phyloP scores from a whole-genome alignment of 1,140 invertebrate species.

The Hermatobates lingyangjiaoensis region DNA sequence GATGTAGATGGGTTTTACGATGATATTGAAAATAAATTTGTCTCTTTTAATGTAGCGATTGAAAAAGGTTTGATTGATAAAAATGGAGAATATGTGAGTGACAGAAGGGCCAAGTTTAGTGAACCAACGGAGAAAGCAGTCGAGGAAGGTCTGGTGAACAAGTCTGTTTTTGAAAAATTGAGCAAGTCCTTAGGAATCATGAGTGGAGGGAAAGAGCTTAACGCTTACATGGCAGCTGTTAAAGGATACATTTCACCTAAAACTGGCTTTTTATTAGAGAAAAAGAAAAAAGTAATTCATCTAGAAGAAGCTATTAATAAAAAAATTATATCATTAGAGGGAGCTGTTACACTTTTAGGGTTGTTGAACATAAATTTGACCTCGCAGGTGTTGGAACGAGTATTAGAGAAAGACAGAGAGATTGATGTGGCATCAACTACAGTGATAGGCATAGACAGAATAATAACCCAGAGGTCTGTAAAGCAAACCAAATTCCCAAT shows the following conservation, averaged over 20 bases:
- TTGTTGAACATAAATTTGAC: constrained; percentile 67
- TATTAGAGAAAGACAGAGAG: constrained; percentile 51
- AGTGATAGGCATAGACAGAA: too few species aligned
- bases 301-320: constrained; percentile 69
- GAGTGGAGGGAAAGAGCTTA: constrained; percentile 49
- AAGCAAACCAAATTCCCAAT: too few species aligned
- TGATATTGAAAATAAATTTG: constrained; percentile 50
- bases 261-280: constrained; percentile 66
- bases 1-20: constrained; percentile 82
- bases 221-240: constrained; percentile 67
- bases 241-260: constrained; percentile 65
- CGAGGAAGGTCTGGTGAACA: constrained; percentile 26
- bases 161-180: constrained; percentile 68
- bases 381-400: constrained; percentile 63
- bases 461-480: too few species aligned
- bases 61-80: constrained; percentile 57
- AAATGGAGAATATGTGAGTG: constrained; percentile 48
- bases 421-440: constrained; percentile 62
- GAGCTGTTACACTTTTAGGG: constrained; percentile 62
- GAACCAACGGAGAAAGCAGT: constrained; percentile 38
- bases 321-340: constrained; percentile 65
- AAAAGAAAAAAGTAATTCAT: constrained; percentile 51
- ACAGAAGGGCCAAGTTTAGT: constrained; percentile 43
- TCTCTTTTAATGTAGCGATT: constrained; percentile 73
- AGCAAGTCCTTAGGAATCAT: constrained; percentile 60